These are phyloP conservation scores for Agrilus biguttatus DNA, from an alignment of 2,888 invertebrate species.

Conservation along the genomic window DNA sequence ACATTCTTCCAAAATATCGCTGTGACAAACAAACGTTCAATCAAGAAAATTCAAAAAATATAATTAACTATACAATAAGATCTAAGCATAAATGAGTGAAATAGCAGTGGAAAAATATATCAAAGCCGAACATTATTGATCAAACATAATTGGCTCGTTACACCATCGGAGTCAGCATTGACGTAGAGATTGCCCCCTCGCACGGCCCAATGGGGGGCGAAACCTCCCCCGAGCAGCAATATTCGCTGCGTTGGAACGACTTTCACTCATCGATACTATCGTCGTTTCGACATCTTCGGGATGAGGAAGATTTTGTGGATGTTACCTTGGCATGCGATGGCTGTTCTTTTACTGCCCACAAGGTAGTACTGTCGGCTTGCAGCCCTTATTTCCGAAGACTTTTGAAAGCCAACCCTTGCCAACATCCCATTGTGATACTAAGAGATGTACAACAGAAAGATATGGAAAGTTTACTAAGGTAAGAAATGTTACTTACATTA, in stretches of 20 bases:
- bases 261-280: constrained; percentile 84
- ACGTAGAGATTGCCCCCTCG: constrained; percentile 33
- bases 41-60: too few relatives aligned
- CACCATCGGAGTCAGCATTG: constrained; percentile 26
- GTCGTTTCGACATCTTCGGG: constrained; percentile 75
- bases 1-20: too few relatives aligned
- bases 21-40: too few relatives aligned
- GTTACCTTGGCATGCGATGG: constrained; percentile 86
- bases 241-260: constrained; percentile 89
- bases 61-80: too few relatives aligned
- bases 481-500: constrained; percentile 8
- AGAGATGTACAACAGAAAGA: constrained; percentile 75
- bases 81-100: too few relatives aligned
- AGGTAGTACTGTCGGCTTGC: constrained; percentile 81
- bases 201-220: constrained; percentile 43
- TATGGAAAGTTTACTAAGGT: constrained; percentile 75
- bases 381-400: constrained; percentile 83
- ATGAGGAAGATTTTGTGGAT: constrained; percentile 87
- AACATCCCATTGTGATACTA: constrained; percentile 79
- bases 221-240: constrained; percentile 63
- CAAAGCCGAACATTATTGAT: too few relatives aligned
- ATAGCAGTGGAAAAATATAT: too few relatives aligned
- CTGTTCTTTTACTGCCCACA: constrained; percentile 79
- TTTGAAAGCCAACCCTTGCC: constrained; percentile 80
- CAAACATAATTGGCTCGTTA: too few relatives aligned